A percentile compares a stretch with the other conserved stretches of the same genome.
Evolutionary conservation across 2,888 invertebrate species (phyloP).

Genomic region (Atethmia centrago): DNA sequence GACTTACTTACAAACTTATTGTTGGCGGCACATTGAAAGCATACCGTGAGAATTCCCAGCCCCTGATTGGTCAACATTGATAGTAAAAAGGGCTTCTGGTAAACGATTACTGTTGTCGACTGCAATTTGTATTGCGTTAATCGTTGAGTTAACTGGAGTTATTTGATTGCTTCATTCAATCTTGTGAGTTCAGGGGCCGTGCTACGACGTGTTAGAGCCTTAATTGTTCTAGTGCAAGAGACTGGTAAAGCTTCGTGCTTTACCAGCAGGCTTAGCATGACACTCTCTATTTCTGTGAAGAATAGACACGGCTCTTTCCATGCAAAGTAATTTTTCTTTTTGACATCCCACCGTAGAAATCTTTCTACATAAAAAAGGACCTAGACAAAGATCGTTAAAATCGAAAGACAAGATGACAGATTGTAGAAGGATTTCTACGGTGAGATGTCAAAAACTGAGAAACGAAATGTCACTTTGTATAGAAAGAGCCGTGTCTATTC

Average conservation of each 20-base stretch:
- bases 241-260: background rate
- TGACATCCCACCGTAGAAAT: no score
- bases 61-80: conserved; percentile 56
- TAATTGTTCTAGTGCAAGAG: background rate
- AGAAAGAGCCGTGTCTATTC: no score
- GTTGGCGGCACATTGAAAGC: conserved; percentile 57
- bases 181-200: conserved; percentile 10
- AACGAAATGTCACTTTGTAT: no score
- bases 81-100: conserved; percentile 62
- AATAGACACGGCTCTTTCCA: no score
- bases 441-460: no score
- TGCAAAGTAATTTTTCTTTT: no score
- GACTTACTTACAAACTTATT: conserved; percentile 49
- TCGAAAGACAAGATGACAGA: no score
- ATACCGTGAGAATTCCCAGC: conserved; percentile 65
- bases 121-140: conserved; percentile 53
- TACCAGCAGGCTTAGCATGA: no score
- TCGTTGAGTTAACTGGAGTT: conserved; percentile 44
- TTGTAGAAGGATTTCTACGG: no score
- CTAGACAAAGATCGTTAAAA: no score
- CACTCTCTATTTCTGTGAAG: no score
- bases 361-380: no score
- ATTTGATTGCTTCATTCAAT: conserved; percentile 37
- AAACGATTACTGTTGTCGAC: conserved; percentile 52
- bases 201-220: background rate